A percentile compares a stretch with the other conserved stretches of the same genome.
phyloP scores from a whole-genome alignment of 2,797 vertebrate genomes.

The Enteromius radiatus region DNA sequence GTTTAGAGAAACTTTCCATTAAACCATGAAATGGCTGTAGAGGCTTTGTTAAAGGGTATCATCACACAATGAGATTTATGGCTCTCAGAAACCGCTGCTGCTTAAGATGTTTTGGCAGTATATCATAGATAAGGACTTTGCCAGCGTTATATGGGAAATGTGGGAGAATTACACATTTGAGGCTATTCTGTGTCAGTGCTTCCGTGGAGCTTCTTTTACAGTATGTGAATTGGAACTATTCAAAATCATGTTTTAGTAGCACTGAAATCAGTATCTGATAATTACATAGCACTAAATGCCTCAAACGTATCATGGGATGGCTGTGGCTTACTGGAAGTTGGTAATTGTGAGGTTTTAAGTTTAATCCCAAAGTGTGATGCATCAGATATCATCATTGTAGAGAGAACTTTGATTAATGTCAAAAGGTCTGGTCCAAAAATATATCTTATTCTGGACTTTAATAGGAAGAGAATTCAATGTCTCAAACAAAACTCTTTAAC shows the following conservation, averaged over 20 bases:
- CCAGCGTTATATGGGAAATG: slow-evolving; percentile 17
- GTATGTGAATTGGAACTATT: neutral
- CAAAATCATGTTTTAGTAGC: neutral
- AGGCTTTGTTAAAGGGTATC: neutral
- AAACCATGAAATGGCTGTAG: neutral
- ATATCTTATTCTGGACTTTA: neutral
- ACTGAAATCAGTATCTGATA: slow-evolving; percentile 5
- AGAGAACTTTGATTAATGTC: neutral
- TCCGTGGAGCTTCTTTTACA: neutral
- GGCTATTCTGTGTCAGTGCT: neutral
- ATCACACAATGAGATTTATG: slow-evolving; percentile 24
- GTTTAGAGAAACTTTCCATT: neutral
- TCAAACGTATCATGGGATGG: neutral
- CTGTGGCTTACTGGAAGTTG: slow-evolving; percentile 6
- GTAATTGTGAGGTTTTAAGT: neutral
- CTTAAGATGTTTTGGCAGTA: slow-evolving; percentile 42
- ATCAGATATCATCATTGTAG: neutral
- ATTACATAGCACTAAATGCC: neutral
- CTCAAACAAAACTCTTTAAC: neutral
- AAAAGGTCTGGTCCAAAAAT: neutral
- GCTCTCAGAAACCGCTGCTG: slow-evolving; percentile 25
- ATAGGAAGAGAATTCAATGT: neutral
- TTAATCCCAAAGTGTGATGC: neutral
- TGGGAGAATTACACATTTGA: slow-evolving; percentile 39
- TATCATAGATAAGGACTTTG: slow-evolving; percentile 31